Evolutionary conservation across 2,888 invertebrate genomes (phyloP).

Genomic region (Hermaeophaga mercurialis): DNA sequence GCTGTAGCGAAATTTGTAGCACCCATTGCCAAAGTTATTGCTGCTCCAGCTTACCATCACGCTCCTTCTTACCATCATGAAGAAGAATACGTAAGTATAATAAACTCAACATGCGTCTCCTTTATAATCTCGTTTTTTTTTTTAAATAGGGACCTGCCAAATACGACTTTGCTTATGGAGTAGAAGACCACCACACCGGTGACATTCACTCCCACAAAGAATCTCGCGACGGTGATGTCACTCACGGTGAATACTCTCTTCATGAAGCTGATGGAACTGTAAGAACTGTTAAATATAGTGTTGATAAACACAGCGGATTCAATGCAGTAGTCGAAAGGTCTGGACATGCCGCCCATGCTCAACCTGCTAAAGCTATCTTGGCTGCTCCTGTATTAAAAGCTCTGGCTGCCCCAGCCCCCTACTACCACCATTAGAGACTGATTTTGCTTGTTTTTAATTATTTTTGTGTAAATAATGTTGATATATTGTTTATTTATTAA

Average conservation of each 20-base stretch:
- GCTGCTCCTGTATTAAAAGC: constrained; percentile 10
- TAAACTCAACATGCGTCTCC: too few species aligned
- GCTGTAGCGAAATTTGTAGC: constrained; percentile 26
- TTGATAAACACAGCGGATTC: constrained; percentile 64
- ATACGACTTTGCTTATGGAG: constrained; percentile 64
- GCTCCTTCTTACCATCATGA: constrained; percentile 33
- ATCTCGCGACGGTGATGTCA: constrained; percentile 61
- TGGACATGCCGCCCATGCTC: constrained; percentile 56
- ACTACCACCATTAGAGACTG: constrained; percentile 25
- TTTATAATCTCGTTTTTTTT: too few species aligned
- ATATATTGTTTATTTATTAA: constrained; percentile 14
- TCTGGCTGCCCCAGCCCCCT: constrained; percentile 14
- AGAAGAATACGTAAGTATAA: constrained; percentile 37
- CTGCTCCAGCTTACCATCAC: constrained; percentile 21
- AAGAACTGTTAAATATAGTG: constrained; percentile 63
- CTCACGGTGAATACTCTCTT: constrained; percentile 63
- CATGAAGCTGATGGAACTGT: constrained; percentile 64
- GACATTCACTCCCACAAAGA: constrained; percentile 64
- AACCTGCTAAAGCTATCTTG: constrained; percentile 17
- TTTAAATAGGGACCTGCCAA: constrained; percentile 58
- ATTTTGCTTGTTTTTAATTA: constrained; percentile 10
- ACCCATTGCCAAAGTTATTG: constrained; percentile 31
- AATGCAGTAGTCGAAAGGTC: constrained; percentile 50
- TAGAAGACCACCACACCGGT: constrained; percentile 63
- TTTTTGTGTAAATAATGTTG: constrained; percentile 15